These are phyloP conservation scores for Ivindomyrus marchei DNA, from an alignment of 2,113 vertebrate species.

Conservation along the genomic window DNA sequence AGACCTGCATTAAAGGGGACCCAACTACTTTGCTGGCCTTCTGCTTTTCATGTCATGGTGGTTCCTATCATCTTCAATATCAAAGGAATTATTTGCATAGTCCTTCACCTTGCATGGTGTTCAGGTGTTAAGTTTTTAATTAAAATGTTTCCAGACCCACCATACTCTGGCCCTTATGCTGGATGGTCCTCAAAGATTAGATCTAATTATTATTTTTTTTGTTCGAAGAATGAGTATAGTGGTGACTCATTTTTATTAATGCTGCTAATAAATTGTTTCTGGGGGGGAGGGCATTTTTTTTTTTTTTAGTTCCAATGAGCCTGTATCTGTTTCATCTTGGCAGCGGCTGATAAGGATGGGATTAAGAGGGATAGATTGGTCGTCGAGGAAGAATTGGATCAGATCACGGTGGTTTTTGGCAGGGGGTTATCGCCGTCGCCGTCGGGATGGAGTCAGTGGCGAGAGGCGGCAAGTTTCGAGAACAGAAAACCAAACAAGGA, in stretches of 20 bases:
- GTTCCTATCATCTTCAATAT: background rate
- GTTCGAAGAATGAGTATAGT: background rate
- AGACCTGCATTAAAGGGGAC: background rate
- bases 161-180: background rate
- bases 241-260: background rate
- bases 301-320: constrained; percentile 17
- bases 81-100: background rate
- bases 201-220: background rate
- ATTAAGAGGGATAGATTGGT: constrained; percentile 34
- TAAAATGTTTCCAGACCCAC: background rate
- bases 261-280: background rate
- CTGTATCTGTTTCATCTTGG: constrained; percentile 7
- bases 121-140: background rate
- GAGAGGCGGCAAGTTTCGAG: background rate
- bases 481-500: background rate
- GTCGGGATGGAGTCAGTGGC: background rate
- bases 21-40: background rate
- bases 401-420: constrained; percentile 49
- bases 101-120: background rate
- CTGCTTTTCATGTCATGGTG: background rate
- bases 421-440: constrained; percentile 39
- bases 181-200: background rate
- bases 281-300: background rate
- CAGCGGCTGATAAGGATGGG: constrained; percentile 17
- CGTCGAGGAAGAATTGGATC: constrained; percentile 49